These are phyloP conservation scores for Varanus komodoensis DNA, from an alignment of 2,113 vertebrate genomes.

Conservation along the genomic window DNA sequence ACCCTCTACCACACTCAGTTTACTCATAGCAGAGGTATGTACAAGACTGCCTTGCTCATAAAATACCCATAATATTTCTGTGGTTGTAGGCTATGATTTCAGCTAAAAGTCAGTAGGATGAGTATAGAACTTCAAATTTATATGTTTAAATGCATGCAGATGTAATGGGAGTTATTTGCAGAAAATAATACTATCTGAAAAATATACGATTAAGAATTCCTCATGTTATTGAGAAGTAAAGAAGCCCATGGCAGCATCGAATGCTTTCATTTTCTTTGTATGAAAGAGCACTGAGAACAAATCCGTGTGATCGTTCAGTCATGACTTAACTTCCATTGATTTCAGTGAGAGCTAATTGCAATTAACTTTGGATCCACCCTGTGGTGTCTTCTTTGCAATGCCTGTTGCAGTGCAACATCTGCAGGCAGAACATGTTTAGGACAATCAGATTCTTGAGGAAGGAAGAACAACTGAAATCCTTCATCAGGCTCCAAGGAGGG, in stretches of 20 bases:
- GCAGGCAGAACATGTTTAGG: too few relatives aligned
- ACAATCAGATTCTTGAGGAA: too few relatives aligned
- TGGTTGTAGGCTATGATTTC: not conserved
- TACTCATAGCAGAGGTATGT: not conserved
- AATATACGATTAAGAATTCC: not conserved
- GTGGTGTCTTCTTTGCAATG: not conserved
- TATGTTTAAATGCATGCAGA: too few relatives aligned
- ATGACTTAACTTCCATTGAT: not conserved
- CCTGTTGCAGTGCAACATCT: too few relatives aligned
- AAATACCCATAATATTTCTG: not conserved
- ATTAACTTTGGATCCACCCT: not conserved
- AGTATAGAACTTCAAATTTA: not conserved
- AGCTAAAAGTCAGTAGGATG: not conserved
- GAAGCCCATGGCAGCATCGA: not conserved
- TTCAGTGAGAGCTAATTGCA: not conserved
- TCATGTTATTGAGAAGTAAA: not conserved
- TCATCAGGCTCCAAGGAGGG: too few relatives aligned
- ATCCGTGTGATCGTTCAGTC: not conserved
- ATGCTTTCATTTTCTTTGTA: not conserved
- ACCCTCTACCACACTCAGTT: not conserved
- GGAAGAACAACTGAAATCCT: too few relatives aligned
- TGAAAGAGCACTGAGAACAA: not conserved
- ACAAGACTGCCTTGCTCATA: not conserved
- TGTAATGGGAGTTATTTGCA: not conserved
- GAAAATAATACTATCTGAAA: not conserved